These are phyloP conservation scores for Notothenia coriiceps DNA, from an alignment of 2,113 vertebrate species.

Conservation along the genomic window DNA sequence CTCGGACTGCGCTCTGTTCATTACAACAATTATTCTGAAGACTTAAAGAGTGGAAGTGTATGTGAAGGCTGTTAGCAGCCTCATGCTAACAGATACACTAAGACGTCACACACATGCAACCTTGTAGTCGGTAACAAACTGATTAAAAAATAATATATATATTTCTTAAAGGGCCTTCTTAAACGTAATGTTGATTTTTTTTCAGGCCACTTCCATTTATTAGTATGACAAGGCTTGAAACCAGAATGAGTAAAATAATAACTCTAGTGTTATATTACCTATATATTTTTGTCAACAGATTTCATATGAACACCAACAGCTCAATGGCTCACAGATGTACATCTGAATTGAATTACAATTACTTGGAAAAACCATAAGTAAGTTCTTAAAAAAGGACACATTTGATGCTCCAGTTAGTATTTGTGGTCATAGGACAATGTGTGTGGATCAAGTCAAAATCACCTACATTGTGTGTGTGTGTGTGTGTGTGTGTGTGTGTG, in stretches of 20 bases:
- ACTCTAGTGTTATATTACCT: neutral
- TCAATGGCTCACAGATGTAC: neutral
- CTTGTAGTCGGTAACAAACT: no score
- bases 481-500: neutral
- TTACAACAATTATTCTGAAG: slow-evolving; percentile 22
- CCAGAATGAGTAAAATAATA: neutral
- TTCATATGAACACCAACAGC: neutral
- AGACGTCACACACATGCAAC: neutral
- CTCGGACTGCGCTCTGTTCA: slow-evolving; percentile 3
- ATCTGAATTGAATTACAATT: neutral
- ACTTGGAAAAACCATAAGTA: no score
- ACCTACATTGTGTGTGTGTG: neutral
- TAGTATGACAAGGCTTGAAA: neutral
- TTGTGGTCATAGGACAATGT: neutral
- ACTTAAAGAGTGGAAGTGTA: neutral
- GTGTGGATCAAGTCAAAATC: neutral
- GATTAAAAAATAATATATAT: neutral
- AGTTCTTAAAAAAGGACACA: no score
- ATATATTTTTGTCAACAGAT: neutral
- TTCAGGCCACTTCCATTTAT: neutral
- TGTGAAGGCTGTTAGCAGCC: slow-evolving; percentile 8
- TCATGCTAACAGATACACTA: neutral
- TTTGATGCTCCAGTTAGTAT: neutral
- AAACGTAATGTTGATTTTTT: neutral
- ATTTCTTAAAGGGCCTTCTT: neutral